Percentiles rank a stretch among this genome's conserved stretches.
Evolutionary conservation across 1,140 invertebrate species (phyloP).

Genomic region (Bilobella aurantiaca): DNA sequence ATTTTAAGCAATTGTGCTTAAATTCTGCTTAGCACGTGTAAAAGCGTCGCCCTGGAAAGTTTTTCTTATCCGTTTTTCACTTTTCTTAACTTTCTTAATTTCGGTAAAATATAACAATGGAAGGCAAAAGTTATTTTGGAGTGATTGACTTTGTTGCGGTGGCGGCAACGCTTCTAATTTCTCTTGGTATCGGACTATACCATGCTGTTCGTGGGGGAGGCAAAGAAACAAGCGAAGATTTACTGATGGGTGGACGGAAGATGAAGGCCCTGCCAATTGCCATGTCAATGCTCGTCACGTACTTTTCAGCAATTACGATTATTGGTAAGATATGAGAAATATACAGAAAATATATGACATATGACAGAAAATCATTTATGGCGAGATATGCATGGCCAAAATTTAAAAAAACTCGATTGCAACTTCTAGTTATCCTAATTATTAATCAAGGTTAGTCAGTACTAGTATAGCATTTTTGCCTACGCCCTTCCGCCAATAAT

Average conservation of each 20-base stretch:
- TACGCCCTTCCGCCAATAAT: no score
- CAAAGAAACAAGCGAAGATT: constrained; percentile 25
- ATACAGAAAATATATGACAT: background rate
- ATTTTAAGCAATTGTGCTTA: no score
- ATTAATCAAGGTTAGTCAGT: no score
- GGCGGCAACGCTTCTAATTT: constrained; percentile 17
- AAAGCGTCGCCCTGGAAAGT: no score
- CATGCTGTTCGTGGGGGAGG: constrained; percentile 15
- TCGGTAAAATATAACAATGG: background rate
- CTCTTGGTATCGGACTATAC: constrained; percentile 27
- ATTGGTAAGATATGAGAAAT: constrained; percentile 18
- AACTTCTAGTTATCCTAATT: no score
- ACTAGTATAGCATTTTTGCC: no score
- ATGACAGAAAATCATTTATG: no score
- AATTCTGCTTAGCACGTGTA: no score
- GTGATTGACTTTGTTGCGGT: constrained; percentile 25
- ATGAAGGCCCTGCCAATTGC: constrained; percentile 23
- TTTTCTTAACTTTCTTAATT: no score
- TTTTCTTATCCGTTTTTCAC: no score
- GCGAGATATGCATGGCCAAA: no score
- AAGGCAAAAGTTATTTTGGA: constrained; percentile 21
- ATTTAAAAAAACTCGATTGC: no score
- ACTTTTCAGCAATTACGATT: constrained; percentile 22
- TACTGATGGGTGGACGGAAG: constrained; percentile 23
- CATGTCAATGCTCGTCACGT: constrained; percentile 21